phyloP scores from a whole-genome alignment of 2,797 vertebrate species.

The Paedocypris micromegethes region DNA sequence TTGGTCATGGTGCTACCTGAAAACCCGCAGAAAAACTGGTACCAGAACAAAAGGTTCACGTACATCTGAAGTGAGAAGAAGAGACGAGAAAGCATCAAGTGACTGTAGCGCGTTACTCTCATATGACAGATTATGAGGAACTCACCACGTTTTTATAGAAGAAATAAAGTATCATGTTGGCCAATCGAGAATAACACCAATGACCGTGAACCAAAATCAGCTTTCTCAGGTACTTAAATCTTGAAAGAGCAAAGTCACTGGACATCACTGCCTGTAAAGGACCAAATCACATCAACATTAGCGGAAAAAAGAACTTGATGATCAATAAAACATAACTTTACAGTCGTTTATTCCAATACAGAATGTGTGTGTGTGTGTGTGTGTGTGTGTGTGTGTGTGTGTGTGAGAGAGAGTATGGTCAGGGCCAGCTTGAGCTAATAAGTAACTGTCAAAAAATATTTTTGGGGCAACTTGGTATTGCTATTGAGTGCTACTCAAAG shows the following conservation, averaged over 20 bases:
- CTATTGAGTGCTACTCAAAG: not conserved
- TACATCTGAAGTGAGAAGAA: conserved; percentile 73
- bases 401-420: too few species aligned
- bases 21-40: conserved; percentile 95
- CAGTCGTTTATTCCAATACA: too few species aligned
- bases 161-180: conserved; percentile 93
- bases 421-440: too few species aligned
- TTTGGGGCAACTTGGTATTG: too few species aligned
- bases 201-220: conserved; percentile 90
- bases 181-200: conserved; percentile 87
- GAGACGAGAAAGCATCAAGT: conserved; percentile 18
- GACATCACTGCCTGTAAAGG: conserved; percentile 86
- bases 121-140: not conserved
- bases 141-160: conserved; percentile 97
- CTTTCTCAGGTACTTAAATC: conserved; percentile 84
- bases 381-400: too few species aligned
- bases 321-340: too few species aligned
- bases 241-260: conserved; percentile 91
- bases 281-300: not conserved
- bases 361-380: too few species aligned
- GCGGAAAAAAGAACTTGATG: not conserved
- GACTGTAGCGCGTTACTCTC: not conserved
- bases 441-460: too few species aligned
- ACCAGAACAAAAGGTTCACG: conserved; percentile 95
- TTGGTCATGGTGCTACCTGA: conserved; percentile 91